These are phyloP conservation scores for Ips nitidus DNA, from an alignment of 1,140 invertebrate genomes.

Conservation along the genomic window DNA sequence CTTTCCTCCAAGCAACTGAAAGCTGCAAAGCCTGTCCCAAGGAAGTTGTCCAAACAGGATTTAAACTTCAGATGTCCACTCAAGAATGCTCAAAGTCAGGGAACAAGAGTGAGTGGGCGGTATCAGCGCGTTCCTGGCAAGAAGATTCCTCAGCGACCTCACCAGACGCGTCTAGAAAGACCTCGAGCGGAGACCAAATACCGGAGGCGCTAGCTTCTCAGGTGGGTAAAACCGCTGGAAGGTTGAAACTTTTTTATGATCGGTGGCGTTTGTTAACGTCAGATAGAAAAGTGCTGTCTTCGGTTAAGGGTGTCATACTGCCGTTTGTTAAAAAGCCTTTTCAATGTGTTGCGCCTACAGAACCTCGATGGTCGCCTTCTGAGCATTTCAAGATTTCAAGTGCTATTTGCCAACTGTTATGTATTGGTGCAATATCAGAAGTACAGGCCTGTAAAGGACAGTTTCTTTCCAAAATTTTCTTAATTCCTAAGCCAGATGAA, in stretches of 20 bases:
- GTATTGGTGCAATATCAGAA: background rate
- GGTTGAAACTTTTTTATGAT: conserved; percentile 1
- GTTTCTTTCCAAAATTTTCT: conserved; percentile 1
- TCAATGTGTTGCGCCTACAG: too few relatives aligned
- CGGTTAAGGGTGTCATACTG: background rate
- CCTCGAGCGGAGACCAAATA: background rate
- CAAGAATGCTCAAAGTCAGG: too few relatives aligned
- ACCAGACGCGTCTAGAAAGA: background rate
- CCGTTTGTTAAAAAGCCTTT: background rate
- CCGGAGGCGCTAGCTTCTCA: background rate
- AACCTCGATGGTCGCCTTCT: too few relatives aligned
- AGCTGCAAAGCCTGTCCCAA: background rate
- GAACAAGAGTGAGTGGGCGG: background rate
- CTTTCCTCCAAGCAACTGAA: background rate
- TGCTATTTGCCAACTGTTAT: background rate
- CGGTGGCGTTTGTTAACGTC: background rate
- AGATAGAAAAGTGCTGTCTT: background rate
- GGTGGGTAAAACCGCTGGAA: background rate
- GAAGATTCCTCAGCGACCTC: background rate
- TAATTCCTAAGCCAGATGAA: background rate
- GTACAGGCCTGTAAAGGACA: background rate
- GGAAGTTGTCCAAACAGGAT: background rate
- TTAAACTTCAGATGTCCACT: background rate
- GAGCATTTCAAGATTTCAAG: too few relatives aligned
- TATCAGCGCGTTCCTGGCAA: background rate